These are phyloP conservation scores for Melanotaenia nigrans DNA, from an alignment of 2,797 vertebrate species.

Conservation along the genomic window DNA sequence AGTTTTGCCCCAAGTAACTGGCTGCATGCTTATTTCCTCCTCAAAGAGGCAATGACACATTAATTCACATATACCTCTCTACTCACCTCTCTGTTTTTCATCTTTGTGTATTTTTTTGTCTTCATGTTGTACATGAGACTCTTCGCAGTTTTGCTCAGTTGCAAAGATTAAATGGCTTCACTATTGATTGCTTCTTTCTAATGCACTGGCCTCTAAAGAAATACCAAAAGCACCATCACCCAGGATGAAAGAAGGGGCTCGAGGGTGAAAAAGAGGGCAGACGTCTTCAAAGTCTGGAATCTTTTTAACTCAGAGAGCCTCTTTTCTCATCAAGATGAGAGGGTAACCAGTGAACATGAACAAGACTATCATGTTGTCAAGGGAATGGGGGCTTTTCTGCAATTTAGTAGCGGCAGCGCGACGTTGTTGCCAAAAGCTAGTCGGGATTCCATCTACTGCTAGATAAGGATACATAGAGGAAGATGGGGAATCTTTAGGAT, in stretches of 20 bases:
- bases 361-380: constrained; percentile 46
- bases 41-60: constrained; percentile 61
- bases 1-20: constrained; percentile 50
- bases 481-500: constrained; percentile 18
- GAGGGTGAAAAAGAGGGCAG: constrained; percentile 38
- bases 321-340: constrained; percentile 55
- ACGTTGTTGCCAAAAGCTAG: constrained; percentile 37
- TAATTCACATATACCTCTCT: constrained; percentile 64
- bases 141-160: constrained; percentile 57
- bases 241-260: constrained; percentile 43
- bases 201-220: constrained; percentile 65
- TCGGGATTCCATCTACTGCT: constrained; percentile 61
- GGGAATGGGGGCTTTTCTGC: constrained; percentile 59
- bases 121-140: constrained; percentile 46
- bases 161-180: constrained; percentile 77
- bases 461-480: constrained; percentile 27
- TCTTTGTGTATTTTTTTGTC: constrained; percentile 30
- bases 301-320: constrained; percentile 58
- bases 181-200: constrained; percentile 77
- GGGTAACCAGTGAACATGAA: constrained; percentile 41
- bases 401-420: constrained; percentile 38
- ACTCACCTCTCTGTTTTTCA: constrained; percentile 45
- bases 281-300: constrained; percentile 45
- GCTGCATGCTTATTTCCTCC: constrained; percentile 49
- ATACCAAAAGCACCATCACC: constrained; percentile 68